Percentiles rank a stretch among this genome's conserved stretches.
Evolutionary conservation across 1,140 invertebrate genomes (phyloP).

Genomic region (Lasioglossum baleicum): DNA sequence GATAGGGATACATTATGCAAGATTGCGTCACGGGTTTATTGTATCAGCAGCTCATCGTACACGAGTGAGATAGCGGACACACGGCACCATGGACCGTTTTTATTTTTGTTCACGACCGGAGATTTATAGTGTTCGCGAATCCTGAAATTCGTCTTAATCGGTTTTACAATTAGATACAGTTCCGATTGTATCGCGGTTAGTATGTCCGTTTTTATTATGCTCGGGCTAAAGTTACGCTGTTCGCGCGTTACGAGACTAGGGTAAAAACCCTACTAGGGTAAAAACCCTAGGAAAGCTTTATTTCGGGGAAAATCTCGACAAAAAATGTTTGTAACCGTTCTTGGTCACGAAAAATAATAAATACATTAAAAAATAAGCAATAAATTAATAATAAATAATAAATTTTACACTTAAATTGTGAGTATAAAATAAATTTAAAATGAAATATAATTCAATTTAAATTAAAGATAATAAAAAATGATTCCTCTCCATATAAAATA

Average conservation of each 20-base stretch:
- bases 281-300: no score
- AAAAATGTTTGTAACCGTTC: no score
- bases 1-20: slow-evolving; percentile 70
- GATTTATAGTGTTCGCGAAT: slow-evolving; percentile 40
- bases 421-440: no score
- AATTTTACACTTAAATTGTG: no score
- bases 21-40: slow-evolving; percentile 75
- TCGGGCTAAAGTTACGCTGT: neutral
- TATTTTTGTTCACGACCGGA: neutral
- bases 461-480: no score
- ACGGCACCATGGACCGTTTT: neutral
- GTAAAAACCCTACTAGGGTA: no score
- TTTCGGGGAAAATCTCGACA: no score
- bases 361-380: no score
- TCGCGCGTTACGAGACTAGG: slow-evolving; percentile 23
- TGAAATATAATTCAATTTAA: no score
- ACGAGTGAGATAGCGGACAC: slow-evolving; percentile 44
- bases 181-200: slow-evolving; percentile 34
- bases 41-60: slow-evolving; percentile 74
- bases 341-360: no score
- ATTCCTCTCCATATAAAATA: no score
- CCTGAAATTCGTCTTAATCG: slow-evolving; percentile 49
- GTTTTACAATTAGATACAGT: slow-evolving; percentile 36
- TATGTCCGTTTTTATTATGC: slow-evolving; percentile 41
- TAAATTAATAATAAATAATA: no score